Evolutionary conservation across 2,888 invertebrate genomes (phyloP), one percentile per base, ranked within the genome.

Genomic region (Neoscelio sp.): DNA sequence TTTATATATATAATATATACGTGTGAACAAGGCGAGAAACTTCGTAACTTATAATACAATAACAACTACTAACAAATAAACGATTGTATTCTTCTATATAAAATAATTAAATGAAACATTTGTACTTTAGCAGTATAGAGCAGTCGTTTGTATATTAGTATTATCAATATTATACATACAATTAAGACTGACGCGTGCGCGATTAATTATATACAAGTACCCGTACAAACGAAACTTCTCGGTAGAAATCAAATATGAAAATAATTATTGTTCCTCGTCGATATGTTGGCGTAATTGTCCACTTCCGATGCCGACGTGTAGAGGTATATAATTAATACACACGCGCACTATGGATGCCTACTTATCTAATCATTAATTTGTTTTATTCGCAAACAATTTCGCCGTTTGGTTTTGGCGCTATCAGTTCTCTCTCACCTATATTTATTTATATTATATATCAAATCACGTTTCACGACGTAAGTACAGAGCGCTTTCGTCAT

Each of bases 61-160:
- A 80, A 80, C 80, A 76, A 80, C 54, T 56, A 80, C 80, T 80
- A 81, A 78, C 78, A 76, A 78, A 78, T 80, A 75, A 75, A 81
- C 75, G 75, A 80, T 82, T 75, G 71, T 80, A 78, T 74, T 80
- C 13, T 35, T 75, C 84, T 85, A 86, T 87, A 88, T 86, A 89
- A 87, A 88, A 87, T 88, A 89, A 88, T 88, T 88, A 89, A 89
- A 90, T 87, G 86, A 89, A 90, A 90, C 87, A 89, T 90, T 90
- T 90, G 90, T 90, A 90, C 90, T 90, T 89, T 89, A 89, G 89
- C 89, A 90, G 90, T 90, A 88, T 90, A 89, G 89, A 90, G 89
- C 89, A 90, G 89, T 90, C 89, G 85, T 89, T 89, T 87, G 85
- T 87, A 85, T 87, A 87, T 85, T 85, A 85, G 82, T 86, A 87